Evolutionary conservation across 2,888 invertebrate species (phyloP), one percentile per base, ranked within the genome.

Genomic region (Rhimphoctona megacephalus): DNA sequence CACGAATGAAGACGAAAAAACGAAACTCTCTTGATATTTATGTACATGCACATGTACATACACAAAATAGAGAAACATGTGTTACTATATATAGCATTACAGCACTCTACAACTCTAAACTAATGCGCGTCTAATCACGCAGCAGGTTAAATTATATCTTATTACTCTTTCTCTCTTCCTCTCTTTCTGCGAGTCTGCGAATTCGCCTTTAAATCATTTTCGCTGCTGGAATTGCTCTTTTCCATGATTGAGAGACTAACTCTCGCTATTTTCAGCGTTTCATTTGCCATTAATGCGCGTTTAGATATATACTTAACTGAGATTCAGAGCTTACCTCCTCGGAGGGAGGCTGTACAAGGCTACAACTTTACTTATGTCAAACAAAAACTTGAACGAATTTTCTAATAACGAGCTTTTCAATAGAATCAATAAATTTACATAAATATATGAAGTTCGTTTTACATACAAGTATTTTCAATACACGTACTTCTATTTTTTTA

Each of bases 1-100:
- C 92, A 91, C 86, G 76, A 73, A 72, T 80, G 85, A 86, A 86
- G 83, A 83, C 43, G 64, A 19, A 39, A 43, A 7, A 11, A 49
- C 61, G 66, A 77, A 81, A 74, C 76, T 64, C 52, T 83, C 57
- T 8, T 57, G 36, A 52, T 8, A 61, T 54, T 49, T 49, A 14
- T 64, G 49, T 61, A 25, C 74, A 61, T 2, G 54, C 22, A 77
- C 36, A 77, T 43, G 78, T 46, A 57, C 33, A 33, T 33, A 33
- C 33, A 33, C 33, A 33, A 43, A 43, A 43, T 43, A 14, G 2
- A 43, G 43, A 14, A 43, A 43, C 43, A 43, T 43, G 43, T 43
- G 43, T 43, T 43, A 43, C 43, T 43, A 43, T 14, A 39, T 9
- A 1, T 9, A 39, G 39, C 43, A 43, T 43, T 43, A 43, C 2